A percentile compares a stretch with the other conserved stretches of the same genome.
Conservation (phyloP, 1,140 invertebrate species). For the Mya arenaria region DNA sequence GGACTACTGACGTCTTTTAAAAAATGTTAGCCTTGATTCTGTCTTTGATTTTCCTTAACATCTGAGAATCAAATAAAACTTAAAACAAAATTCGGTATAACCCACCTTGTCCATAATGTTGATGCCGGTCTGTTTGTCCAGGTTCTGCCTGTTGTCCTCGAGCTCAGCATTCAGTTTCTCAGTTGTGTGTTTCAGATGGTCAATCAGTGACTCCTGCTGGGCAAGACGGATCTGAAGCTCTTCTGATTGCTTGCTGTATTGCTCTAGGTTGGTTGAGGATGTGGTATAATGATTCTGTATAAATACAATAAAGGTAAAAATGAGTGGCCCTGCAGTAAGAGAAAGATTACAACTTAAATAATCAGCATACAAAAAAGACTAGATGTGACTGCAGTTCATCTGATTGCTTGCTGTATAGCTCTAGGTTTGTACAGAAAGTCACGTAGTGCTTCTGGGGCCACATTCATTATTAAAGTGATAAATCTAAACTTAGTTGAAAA, state of each 20-base stretch:
- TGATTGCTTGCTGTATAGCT: no score
- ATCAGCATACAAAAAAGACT: no score
- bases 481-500: no score
- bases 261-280: conserved; percentile 45
- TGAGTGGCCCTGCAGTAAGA: no score
- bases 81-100: background rate
- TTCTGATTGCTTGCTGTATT: conserved; percentile 50
- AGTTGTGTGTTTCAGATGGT: conserved; percentile 38
- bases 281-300: conserved; percentile 47
- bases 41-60: background rate
- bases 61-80: background rate
- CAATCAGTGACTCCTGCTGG: conserved; percentile 52
- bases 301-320: no score
- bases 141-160: conserved; percentile 37
- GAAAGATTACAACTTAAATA: no score
- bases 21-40: background rate
- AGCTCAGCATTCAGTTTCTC: conserved; percentile 42
- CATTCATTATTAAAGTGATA: no score
- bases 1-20: background rate
- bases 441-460: no score
- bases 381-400: no score
- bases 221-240: conserved; percentile 49
- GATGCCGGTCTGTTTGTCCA: conserved; percentile 38
- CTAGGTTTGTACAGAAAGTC: no score
- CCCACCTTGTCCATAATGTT: conserved; percentile 53